These are phyloP conservation scores for Discoglossus pictus DNA, from an alignment of 2,797 vertebrate genomes.

Conservation along the genomic window DNA sequence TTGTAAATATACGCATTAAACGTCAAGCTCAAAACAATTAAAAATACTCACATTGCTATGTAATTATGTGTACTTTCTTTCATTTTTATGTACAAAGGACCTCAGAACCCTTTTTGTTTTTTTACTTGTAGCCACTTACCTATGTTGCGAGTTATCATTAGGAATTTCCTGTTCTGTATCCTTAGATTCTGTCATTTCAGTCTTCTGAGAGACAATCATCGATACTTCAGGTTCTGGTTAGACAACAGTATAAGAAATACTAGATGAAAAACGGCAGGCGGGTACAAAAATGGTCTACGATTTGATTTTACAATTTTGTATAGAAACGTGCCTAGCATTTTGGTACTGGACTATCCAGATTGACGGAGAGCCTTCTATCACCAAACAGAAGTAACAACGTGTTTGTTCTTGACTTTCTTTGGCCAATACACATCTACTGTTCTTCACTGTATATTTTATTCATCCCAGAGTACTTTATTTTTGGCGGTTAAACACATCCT, in stretches of 20 bases:
- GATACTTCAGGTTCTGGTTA: conserved; percentile 37
- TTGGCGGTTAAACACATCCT: conserved; percentile 1
- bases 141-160: background rate
- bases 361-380: no score
- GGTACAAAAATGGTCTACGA: background rate
- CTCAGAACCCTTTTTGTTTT: no score
- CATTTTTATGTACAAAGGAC: no score
- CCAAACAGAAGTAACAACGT: no score
- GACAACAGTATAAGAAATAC: background rate
- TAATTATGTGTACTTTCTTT: no score
- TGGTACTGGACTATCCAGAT: background rate
- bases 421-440: no score
- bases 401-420: no score
- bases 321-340: background rate
- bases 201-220: conserved; percentile 29
- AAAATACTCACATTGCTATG: no score
- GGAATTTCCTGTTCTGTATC: background rate
- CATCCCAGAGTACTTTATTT: no score
- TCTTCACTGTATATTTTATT: no score
- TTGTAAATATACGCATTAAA: no score
- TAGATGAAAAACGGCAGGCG: background rate
- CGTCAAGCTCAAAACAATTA: no score
- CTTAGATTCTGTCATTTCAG: background rate
- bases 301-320: background rate
- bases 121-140: background rate